Base-by-base conservation (phyloP, 92 coral and sea anemone genomes). In the Hydrozoanthus gracilis region DNA sequence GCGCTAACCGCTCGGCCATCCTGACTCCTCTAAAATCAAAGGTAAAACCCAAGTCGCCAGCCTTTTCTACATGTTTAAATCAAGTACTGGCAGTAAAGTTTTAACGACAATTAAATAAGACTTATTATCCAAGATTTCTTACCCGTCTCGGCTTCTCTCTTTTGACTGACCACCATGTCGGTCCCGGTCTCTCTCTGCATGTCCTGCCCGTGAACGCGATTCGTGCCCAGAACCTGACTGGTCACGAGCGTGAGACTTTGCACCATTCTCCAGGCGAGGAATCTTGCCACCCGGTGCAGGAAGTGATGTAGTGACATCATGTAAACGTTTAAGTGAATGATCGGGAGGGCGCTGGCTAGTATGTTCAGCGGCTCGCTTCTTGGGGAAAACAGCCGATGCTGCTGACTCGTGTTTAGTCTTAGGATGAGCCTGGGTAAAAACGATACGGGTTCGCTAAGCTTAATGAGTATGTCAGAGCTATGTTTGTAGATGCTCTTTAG, bases 121-220 rank as follows among this genome's bases (percentile, higher is more conserved):
- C 2, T 27, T 27, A 46, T 14, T 82, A 76, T 66, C 39, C 39
- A 27, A 27, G 39, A 27, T 27, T 27, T 27, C 89, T 86, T 60
- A 94, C 98, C 98, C 91, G 12, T 94, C 98, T 16, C 95, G 87
- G n/a, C 83, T 73, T 67, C 96, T 91, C 55, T 93, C 96, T 78
- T 93, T 93, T 18, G 91, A 47, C 48, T 89, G 72, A 4, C 86
- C 94, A 49, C 96, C 89, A 64, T 77, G 46, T 62, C 94, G 88
- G 62, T 93, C 92, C 56, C 92, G 82, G 35, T 72, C 79, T 14
- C 93, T 79, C 60, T 79, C 84, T 15, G 73, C 46, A 64, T 79
- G 84, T 15, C 84, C 12, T n/a, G 84, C 73, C 60, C 84, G 84
- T 16, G 84, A 79, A 79, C 73, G 84, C 51, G 60, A 61, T 17